Percentiles rank a stretch among this genome's conserved stretches.
These are phyloP conservation scores for Macrochelys suwanniensis DNA, from an alignment of 2,797 vertebrate species.

Conservation along the genomic window DNA sequence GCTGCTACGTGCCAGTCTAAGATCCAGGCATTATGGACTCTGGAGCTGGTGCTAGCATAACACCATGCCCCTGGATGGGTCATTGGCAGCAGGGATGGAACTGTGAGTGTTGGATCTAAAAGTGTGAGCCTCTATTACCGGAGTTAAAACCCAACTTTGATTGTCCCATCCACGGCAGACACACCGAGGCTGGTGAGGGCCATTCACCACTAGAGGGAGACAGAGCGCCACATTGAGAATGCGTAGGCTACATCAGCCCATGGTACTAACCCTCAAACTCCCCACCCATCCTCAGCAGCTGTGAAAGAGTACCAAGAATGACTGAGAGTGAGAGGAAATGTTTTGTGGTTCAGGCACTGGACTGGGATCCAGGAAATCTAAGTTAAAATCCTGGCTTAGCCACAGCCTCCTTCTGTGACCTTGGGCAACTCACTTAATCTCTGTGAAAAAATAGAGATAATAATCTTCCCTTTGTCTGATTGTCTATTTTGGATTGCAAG, in stretches of 20 bases:
- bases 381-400: background rate
- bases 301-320: background rate
- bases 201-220: background rate
- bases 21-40: background rate
- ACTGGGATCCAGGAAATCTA: background rate
- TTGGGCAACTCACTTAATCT: background rate
- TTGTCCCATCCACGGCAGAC: background rate
- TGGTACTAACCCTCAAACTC: background rate
- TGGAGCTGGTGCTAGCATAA: constrained; percentile 10
- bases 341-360: background rate
- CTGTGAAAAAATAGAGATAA: background rate
- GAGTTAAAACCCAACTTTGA: background rate
- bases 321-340: background rate
- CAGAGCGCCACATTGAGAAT: background rate
- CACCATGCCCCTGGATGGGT: background rate
- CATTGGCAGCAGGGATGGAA: background rate
- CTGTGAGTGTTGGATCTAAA: background rate
- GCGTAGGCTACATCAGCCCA: background rate
- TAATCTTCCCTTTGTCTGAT: background rate
- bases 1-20: background rate
- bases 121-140: background rate
- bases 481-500: background rate
- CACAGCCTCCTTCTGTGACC: background rate
- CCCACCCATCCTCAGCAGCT: too few species aligned
- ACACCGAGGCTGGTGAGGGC: background rate